Conservation (phyloP, 2,113 vertebrate species). For the Dryoscopus gambensis region DNA sequence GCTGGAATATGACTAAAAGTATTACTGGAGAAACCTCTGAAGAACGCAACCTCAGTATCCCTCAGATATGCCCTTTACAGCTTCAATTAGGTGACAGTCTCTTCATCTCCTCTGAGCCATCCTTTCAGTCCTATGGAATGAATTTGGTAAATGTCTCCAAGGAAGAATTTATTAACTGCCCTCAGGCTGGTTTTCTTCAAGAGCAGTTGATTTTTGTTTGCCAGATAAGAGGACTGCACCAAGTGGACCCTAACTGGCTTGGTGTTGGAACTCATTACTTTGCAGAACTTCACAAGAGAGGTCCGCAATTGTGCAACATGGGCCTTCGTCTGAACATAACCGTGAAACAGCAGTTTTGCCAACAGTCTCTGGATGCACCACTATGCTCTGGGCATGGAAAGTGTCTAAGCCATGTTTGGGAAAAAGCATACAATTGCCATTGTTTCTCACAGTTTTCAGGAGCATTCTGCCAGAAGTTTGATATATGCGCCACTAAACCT, state of each 20-base stretch:
- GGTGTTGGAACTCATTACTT: conserved; percentile 79
- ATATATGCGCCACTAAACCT: conserved; percentile 71
- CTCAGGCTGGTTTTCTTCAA: conserved; percentile 1
- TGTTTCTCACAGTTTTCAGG: conserved; percentile 76
- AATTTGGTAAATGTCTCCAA: conserved; percentile 77
- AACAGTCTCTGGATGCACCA: conserved; percentile 53
- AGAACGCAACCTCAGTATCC: conserved; percentile 42
- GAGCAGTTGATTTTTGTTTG: conserved; percentile 70
- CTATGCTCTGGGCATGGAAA: conserved; percentile 80
- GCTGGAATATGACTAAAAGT: conserved; percentile 58
- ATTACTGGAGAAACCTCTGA: not conserved
- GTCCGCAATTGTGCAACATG: conserved; percentile 64
- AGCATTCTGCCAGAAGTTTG: conserved; percentile 77
- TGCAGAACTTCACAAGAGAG: conserved; percentile 65
- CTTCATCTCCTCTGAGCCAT: conserved; percentile 71
- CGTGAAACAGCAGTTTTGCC: conserved; percentile 76
- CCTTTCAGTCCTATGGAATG: conserved; percentile 73
- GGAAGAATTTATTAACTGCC: conserved; percentile 76
- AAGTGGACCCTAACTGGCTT: conserved; percentile 75
- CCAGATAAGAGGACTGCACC: conserved; percentile 62
- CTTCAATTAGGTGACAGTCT: conserved; percentile 80
- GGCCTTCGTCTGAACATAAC: conserved; percentile 80
- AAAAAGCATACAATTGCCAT: conserved; percentile 72
- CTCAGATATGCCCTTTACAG: conserved; percentile 82
- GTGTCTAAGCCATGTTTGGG: conserved; percentile 74